Evolutionary conservation across 2,888 invertebrate species (phyloP).

Genomic region (Dynastes tityus): DNA sequence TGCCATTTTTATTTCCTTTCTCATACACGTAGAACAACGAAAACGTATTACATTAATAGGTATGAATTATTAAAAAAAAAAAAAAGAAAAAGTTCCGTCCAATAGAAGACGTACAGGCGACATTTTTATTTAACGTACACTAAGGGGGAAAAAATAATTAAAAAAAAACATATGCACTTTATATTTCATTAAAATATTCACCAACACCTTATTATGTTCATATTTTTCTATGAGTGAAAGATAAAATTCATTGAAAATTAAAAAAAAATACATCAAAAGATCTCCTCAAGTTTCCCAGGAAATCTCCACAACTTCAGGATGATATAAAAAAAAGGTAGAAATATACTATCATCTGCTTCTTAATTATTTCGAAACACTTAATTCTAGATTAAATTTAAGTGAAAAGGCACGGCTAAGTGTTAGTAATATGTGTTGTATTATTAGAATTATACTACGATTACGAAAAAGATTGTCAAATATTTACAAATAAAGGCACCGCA

Average conservation of each 20-base stretch:
- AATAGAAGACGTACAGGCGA: slow-evolving; percentile 28
- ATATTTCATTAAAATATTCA: slow-evolving; percentile 55
- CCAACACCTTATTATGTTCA: slow-evolving; percentile 52
- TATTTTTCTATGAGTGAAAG: slow-evolving; percentile 50
- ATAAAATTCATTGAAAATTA: slow-evolving; percentile 41
- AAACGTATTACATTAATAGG: slow-evolving; percentile 13
- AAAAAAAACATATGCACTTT: slow-evolving; percentile 29
- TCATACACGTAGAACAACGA: slow-evolving; percentile 21
- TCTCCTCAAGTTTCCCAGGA: slow-evolving; percentile 22
- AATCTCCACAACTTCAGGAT: slow-evolving; percentile 41
- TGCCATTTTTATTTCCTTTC: background rate
- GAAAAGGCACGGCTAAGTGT: slow-evolving; percentile 55
- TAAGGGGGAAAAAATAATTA: slow-evolving; percentile 8
- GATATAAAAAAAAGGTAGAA: slow-evolving; percentile 54
- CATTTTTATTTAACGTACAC: slow-evolving; percentile 39
- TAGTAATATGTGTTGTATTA: slow-evolving; percentile 60
- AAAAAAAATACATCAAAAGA: slow-evolving; percentile 43
- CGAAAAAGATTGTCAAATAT: slow-evolving; percentile 65
- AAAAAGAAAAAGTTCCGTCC: background rate
- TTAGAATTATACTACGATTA: slow-evolving; percentile 53
- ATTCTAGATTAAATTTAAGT: slow-evolving; percentile 50
- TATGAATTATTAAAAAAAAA: slow-evolving; percentile 20
- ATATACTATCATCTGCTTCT: slow-evolving; percentile 51
- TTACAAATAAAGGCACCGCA: slow-evolving; percentile 68
- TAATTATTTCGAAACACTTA: slow-evolving; percentile 52